A percentile compares a stretch with the other conserved stretches of the same genome.
Evolutionary conservation across 1,140 invertebrate species (phyloP).

Genomic region (Antheraea pernyi): DNA sequence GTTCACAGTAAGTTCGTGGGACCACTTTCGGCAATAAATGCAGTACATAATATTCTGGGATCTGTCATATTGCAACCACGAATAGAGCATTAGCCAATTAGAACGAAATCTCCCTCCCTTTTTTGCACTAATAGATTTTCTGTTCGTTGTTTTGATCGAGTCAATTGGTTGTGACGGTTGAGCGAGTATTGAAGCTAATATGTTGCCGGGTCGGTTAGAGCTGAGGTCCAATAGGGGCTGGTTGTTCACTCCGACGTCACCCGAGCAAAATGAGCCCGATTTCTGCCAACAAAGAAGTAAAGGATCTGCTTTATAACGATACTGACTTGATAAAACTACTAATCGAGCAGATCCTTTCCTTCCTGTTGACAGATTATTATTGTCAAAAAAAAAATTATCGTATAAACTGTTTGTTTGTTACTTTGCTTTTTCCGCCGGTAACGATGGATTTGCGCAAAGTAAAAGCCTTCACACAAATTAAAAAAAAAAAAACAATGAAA

Average conservation of each 20-base stretch:
- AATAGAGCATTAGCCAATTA: constrained; percentile 83
- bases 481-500: constrained; percentile 9
- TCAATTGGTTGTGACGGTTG: constrained; percentile 31
- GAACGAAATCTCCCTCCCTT: constrained; percentile 83
- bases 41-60: constrained; percentile 85
- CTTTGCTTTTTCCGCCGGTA: background rate
- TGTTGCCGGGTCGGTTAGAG: constrained; percentile 21
- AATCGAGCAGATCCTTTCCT: constrained; percentile 67
- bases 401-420: background rate
- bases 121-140: constrained; percentile 39
- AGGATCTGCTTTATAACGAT: constrained; percentile 71
- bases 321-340: constrained; percentile 14
- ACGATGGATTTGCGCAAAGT: background rate
- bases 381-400: background rate
- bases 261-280: constrained; percentile 33
- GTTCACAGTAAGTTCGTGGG: constrained; percentile 83
- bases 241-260: constrained; percentile 22
- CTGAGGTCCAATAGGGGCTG: constrained; percentile 28
- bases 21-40: constrained; percentile 86
- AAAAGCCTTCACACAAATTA: constrained; percentile 6
- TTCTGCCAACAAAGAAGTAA: constrained; percentile 86
- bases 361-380: constrained; percentile 44
- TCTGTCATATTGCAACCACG: constrained; percentile 86
- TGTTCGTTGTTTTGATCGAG: constrained; percentile 19
- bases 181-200: constrained; percentile 33